phyloP scores from a whole-genome alignment of 2,113 vertebrate genomes.

The Nothoprocta pentlandii region DNA sequence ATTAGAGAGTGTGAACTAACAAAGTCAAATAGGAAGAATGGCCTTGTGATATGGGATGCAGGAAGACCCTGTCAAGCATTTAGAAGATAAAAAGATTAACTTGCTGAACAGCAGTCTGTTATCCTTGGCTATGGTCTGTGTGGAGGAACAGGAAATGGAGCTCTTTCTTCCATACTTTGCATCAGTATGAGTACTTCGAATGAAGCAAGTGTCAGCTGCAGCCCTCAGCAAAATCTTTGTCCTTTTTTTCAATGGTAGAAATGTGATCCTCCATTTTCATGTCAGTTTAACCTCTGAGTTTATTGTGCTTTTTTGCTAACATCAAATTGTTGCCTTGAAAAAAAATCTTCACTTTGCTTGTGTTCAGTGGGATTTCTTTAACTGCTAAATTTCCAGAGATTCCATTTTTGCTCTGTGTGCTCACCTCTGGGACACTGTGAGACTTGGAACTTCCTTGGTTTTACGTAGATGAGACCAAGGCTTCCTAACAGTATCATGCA shows the following conservation, averaged over 20 bases:
- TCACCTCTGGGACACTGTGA: background rate
- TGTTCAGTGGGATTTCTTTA: background rate
- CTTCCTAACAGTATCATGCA: background rate
- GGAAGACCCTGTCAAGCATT: background rate
- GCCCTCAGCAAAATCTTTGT: background rate
- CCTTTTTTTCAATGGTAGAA: background rate
- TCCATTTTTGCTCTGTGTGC: background rate
- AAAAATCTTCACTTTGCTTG: background rate
- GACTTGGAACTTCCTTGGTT: background rate
- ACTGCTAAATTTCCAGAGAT: background rate
- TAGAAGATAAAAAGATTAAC: background rate
- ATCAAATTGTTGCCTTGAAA: background rate
- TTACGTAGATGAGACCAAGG: background rate
- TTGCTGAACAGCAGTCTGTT: background rate
- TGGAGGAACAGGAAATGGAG: slow-evolving; percentile 3
- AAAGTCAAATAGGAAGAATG: background rate
- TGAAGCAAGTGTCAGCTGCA: background rate
- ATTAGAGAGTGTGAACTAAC: background rate
- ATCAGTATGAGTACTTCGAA: background rate
- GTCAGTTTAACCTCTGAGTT: background rate
- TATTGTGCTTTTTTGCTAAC: slow-evolving; percentile 23
- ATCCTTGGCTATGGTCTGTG: background rate
- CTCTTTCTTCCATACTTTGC: background rate
- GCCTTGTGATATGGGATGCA: background rate
- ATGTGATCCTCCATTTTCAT: background rate